Conservation (phyloP, 53 echinoderm and acorn worm species). For the Holothuria scabra region DNA sequence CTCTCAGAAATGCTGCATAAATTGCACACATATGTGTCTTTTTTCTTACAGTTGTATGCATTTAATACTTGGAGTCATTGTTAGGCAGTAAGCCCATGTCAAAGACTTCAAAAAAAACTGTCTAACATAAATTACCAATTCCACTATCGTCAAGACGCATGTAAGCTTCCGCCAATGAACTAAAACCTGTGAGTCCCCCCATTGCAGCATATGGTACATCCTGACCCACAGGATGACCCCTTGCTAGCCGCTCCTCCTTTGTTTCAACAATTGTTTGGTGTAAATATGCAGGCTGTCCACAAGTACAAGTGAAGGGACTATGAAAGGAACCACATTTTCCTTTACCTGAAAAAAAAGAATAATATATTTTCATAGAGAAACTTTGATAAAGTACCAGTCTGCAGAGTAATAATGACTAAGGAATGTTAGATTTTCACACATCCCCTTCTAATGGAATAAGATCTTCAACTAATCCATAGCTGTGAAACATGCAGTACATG, state of each 20-base stretch:
- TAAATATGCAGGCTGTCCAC: constrained; percentile 88
- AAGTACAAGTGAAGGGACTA: constrained; percentile 92
- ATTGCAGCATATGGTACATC: constrained; percentile 97
- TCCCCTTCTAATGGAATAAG: no score
- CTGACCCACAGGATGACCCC: constrained; percentile 95
- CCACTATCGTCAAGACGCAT: constrained; percentile 94
- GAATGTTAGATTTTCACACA: no score
- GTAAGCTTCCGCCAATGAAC: constrained; percentile 93
- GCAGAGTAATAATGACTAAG: no score
- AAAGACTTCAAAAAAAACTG: no score
- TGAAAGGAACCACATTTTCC: constrained; percentile 88
- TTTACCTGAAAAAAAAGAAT: constrained; percentile 60
- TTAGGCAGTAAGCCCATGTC: no score
- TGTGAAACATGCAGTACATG: no score
- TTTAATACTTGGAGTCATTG: no score
- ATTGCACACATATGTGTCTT: no score
- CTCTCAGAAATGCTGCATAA: no score
- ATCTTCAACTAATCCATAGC: no score
- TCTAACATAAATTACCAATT: constrained; percentile 56
- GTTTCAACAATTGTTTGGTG: constrained; percentile 93
- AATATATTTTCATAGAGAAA: not conserved
- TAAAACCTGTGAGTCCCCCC: constrained; percentile 97
- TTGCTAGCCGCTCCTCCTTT: constrained; percentile 84
- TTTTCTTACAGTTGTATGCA: no score
- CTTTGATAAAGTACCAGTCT: not conserved